Base-by-base conservation (phyloP, 2,888 invertebrate genomes). In the Synanthedon myopaeformis region DNA sequence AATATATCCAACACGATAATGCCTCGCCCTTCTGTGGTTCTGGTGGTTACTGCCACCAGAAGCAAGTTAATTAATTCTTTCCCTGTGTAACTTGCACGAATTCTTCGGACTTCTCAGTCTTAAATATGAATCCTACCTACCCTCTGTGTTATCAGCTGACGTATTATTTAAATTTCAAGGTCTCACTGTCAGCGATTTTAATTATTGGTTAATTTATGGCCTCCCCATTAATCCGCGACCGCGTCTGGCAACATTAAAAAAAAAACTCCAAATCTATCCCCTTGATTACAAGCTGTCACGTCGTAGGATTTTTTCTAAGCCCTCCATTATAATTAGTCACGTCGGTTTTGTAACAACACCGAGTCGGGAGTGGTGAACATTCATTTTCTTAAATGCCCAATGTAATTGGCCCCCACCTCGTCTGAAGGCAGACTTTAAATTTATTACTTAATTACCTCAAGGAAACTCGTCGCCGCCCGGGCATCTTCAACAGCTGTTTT, bases 361-460 rank as follows among this genome's bases (percentile, higher is more conserved):
- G 58, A 57, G 69, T 72, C 65, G 65, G 35, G 35, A 72, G 72
- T 73, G 67, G 72, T 64, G 72, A 79, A 75, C 82, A 85, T 82
- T 74, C 76, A 83, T 85, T 87, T 84, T 79, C 79, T 79, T 80
- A 81, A 85, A 81, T 72, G 83, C 79, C 60, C 69, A 58, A 59
- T 76, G 78, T 82, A 85, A 85, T 82, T 79, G 82, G 77, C 79
- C 85, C 81, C 83, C 78, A 85, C 85, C 83, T 85, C 78, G 74
- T 69, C 75, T 78, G 84, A 79, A 82, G 77, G 82, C 81, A 78
- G 84, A 80, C 77, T 70, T 81, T 75, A 84, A 88, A 88, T 88
- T 88, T 88, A 88, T 88, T 88, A 73, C 88, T 88, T 88, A 88
- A 88, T 88, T 88, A 88, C 88, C 88, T 85, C 77, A 81, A 82